phyloP scores from a whole-genome alignment of 2,113 vertebrate genomes.

The Motacilla tschutschensis region DNA sequence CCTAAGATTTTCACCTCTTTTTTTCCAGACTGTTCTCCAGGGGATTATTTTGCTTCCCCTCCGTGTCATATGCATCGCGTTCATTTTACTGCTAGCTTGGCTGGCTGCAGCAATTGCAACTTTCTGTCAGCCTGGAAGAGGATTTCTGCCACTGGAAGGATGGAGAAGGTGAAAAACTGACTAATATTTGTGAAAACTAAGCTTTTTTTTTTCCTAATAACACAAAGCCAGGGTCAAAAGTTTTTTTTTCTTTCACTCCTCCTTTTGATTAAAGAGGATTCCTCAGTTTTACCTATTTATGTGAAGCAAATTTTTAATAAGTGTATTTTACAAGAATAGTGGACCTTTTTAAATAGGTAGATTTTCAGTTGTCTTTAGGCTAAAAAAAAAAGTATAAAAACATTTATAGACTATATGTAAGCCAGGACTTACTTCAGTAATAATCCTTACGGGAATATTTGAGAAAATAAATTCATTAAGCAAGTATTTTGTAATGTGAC shows the following conservation, averaged over 20 bases:
- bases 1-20: not conserved
- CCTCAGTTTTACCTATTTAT: not conserved
- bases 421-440: not conserved
- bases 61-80: slow-evolving; percentile 71
- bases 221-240: not conserved
- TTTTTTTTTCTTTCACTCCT: not conserved
- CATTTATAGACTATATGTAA: not conserved
- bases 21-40: slow-evolving; percentile 73
- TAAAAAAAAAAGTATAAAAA: not conserved
- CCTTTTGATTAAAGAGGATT: not conserved
- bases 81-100: slow-evolving; percentile 85
- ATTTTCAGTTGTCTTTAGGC: not conserved
- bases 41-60: slow-evolving; percentile 89
- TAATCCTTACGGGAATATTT: not conserved
- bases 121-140: slow-evolving; percentile 71
- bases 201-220: not conserved
- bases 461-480: not conserved
- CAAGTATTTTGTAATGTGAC: not conserved
- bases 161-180: slow-evolving; percentile 88
- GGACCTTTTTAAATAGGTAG: not conserved
- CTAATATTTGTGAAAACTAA: not conserved
- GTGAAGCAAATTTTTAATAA: not conserved
- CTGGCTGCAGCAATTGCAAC: slow-evolving; percentile 79
- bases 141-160: slow-evolving; percentile 78
- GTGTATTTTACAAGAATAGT: not conserved